phyloP scores from a whole-genome alignment of 2,113 vertebrate genomes.

The Xiphophorus hellerii region DNA sequence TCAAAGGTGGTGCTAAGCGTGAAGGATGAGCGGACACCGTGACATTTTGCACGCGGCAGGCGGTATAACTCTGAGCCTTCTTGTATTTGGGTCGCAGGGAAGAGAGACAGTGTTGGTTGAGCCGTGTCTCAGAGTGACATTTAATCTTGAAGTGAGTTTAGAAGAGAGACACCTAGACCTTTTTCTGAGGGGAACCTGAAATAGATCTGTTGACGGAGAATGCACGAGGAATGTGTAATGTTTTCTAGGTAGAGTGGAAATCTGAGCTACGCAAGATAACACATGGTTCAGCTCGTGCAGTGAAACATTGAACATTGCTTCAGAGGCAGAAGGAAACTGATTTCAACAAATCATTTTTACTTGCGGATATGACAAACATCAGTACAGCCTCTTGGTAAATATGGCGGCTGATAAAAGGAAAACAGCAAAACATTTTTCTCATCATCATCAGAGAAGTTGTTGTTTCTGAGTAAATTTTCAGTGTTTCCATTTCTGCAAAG shows the following conservation, averaged over 20 bases:
- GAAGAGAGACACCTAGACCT: constrained; percentile 34
- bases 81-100: constrained; percentile 26
- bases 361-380: neutral
- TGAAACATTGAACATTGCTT: neutral
- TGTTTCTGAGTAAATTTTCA: too few relatives aligned
- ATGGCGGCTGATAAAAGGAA: too few relatives aligned
- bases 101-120: constrained; percentile 41
- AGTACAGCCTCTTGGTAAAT: too few relatives aligned
- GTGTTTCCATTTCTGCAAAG: too few relatives aligned
- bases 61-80: constrained; percentile 25
- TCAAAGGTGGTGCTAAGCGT: constrained; percentile 52
- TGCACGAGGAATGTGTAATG: constrained; percentile 4
- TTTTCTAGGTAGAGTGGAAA: neutral
- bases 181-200: constrained; percentile 41
- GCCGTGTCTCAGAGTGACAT: constrained; percentile 62
- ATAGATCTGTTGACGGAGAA: constrained; percentile 49
- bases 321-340: neutral
- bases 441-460: too few relatives aligned
- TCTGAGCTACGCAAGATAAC: constrained; percentile 5
- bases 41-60: constrained; percentile 59
- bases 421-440: too few relatives aligned
- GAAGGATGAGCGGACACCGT: constrained; percentile 50
- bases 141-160: constrained; percentile 50
- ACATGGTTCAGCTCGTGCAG: neutral
- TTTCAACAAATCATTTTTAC: neutral